Evolutionary conservation across 2,797 vertebrate species (phyloP), one percentile per base, ranked within the genome.

Genomic region (Gadopsis marmoratus): DNA sequence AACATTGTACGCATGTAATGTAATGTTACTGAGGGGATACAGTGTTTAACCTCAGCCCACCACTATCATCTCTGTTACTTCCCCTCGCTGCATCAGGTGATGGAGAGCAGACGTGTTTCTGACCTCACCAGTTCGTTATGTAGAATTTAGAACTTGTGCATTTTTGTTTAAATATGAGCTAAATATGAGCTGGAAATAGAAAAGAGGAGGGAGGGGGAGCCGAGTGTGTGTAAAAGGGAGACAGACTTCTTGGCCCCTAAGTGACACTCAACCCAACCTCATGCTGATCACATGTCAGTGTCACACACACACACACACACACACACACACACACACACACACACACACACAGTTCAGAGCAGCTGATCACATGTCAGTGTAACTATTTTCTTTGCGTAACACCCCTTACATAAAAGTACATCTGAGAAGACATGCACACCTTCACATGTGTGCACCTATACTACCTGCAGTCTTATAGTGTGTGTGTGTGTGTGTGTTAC

Each of bases 191-290:
- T 31, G 26, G 26, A 63, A 19, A 45, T 4, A 48, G 45, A 45
- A 62, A 50, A 41, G 48, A 64, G 39, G 29, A 0, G 23, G n/a
- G 8, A 2, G 66, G 3, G 35, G 9, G 47, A 69, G 59, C 17
- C 26, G 71, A 67, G 66, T 9, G 23, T n/a, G 63, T 43, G 53
- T 45, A 43, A 53, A 82, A 53, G 39, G 55, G 84, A 78, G 77
- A 66, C 90, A 91, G 92, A 94, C 92, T 82, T 89, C 86, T 69
- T 83, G 92, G 90, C 88, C 91, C 91, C 91, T 65, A 5, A 47
- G 62, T 87, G 88, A 82, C 81, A 90, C 79, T 77, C 65, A 81
- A 86, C 19, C 67, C 78, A 77, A 35, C 58, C 71, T 60, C 47
- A 88, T 71, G 56, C 71, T 86, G 83, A 88, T 89, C 86, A 74